These are phyloP conservation scores for Adelphocoris suturalis DNA, from an alignment of 2,888 invertebrate genomes.

Conservation along the genomic window DNA sequence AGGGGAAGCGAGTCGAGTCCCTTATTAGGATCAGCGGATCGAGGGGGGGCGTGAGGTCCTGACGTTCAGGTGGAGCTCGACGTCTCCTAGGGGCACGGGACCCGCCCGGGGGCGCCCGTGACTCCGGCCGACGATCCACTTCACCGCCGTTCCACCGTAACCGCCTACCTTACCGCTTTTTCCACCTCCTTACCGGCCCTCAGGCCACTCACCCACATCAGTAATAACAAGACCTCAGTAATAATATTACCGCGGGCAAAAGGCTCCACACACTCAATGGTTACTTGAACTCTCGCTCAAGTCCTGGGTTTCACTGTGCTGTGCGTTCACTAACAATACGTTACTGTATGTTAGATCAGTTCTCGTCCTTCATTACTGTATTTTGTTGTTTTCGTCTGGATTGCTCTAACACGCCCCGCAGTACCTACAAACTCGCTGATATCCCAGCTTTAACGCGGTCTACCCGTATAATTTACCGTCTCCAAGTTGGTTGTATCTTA, in stretches of 20 bases:
- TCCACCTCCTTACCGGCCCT: neutral
- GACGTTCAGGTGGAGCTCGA: neutral
- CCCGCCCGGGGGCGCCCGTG: slow-evolving; percentile 54
- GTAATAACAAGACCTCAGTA: slow-evolving; percentile 22
- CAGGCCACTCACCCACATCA: neutral
- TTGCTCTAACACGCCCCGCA: neutral
- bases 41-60: slow-evolving; percentile 13
- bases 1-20: neutral
- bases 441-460: neutral
- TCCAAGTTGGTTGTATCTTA: neutral
- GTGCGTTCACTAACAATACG: neutral
- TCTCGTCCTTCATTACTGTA: neutral
- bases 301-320: neutral
- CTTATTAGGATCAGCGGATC: slow-evolving; percentile 7
- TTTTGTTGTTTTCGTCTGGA: neutral
- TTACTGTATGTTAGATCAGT: neutral
- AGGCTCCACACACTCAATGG: neutral
- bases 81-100: slow-evolving; percentile 45
- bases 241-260: slow-evolving; percentile 34
- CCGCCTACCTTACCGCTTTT: no score
- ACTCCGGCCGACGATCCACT: slow-evolving; percentile 7
- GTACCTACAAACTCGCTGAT: neutral
- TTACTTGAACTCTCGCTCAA: slow-evolving; percentile 9
- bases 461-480: neutral
- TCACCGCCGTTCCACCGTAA: neutral